Conservation (phyloP, 1,140 invertebrate species). For the Hycleus cichorii region DNA sequence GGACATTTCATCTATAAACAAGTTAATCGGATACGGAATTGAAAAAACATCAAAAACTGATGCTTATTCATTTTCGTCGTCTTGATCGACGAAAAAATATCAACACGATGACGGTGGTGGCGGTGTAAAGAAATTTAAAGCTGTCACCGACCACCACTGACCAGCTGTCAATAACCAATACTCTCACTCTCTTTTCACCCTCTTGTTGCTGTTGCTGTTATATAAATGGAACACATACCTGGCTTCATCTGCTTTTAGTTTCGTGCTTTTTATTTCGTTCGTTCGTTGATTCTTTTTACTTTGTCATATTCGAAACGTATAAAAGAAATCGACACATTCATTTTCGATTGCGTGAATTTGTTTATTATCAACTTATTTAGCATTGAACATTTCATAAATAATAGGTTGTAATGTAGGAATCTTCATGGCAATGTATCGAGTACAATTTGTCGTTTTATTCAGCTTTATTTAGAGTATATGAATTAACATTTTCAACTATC, state of each 20-base stretch:
- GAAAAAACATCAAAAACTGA: slow-evolving; percentile 20
- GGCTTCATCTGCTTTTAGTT: not conserved
- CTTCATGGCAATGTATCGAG: too few species aligned
- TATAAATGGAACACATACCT: not conserved
- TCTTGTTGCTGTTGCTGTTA: not conserved
- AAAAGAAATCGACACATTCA: too few species aligned
- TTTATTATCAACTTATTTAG: too few species aligned
- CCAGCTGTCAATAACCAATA: slow-evolving; percentile 18
- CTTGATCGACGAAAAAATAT: not conserved
- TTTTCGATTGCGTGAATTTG: too few species aligned
- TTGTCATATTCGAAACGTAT: too few species aligned
- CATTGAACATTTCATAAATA: too few species aligned
- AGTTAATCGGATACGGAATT: slow-evolving; percentile 21
- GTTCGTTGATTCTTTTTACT: not conserved
- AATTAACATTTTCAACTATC: not conserved
- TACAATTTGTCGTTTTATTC: too few species aligned
- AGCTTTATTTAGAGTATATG: too few species aligned
- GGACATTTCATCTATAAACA: slow-evolving; percentile 17
- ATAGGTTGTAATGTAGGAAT: too few species aligned
- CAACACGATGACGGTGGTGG: not conserved
- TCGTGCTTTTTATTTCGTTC: not conserved
- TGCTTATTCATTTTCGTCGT: slow-evolving; percentile 10
- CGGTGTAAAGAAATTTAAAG: slow-evolving; percentile 2
- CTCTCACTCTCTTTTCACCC: not conserved
- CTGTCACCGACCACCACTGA: slow-evolving; percentile 15